phyloP scores from a whole-genome alignment of 2,113 vertebrate genomes.

The Leptobrachium leishanense region DNA sequence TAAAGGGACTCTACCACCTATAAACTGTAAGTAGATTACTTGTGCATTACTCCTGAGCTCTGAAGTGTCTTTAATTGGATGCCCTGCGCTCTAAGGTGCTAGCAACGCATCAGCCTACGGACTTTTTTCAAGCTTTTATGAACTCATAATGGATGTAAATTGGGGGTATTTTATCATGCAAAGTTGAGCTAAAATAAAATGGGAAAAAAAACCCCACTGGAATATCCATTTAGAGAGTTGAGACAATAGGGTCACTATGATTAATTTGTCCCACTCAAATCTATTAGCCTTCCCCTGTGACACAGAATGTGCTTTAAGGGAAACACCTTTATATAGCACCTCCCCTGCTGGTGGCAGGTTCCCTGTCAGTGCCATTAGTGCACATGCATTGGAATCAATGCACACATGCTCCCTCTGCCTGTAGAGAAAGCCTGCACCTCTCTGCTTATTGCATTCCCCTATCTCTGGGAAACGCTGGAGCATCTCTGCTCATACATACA shows the following conservation, averaged over 20 bases:
- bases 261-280: not conserved
- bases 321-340: not conserved
- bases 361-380: conserved; percentile 14
- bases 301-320: not conserved
- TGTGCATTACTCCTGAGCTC: too few species aligned
- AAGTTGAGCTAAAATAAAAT: too few species aligned
- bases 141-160: too few species aligned
- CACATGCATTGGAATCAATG: conserved; percentile 10
- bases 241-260: not conserved
- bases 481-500: not conserved
- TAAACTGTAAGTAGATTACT: too few species aligned
- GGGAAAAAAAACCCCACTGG: too few species aligned
- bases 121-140: too few species aligned
- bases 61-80: too few species aligned
- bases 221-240: not conserved
- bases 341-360: conserved; percentile 19
- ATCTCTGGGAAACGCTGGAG: not conserved
- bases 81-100: too few species aligned
- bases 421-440: not conserved
- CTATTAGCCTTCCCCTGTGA: conserved; percentile 4
- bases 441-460: conserved; percentile 3
- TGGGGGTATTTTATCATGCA: too few species aligned
- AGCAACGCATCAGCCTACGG: too few species aligned
- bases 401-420: conserved; percentile 33
- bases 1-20: too few species aligned